Conservation (phyloP, 2,797 vertebrate genomes). For the Falco cherrug region DNA sequence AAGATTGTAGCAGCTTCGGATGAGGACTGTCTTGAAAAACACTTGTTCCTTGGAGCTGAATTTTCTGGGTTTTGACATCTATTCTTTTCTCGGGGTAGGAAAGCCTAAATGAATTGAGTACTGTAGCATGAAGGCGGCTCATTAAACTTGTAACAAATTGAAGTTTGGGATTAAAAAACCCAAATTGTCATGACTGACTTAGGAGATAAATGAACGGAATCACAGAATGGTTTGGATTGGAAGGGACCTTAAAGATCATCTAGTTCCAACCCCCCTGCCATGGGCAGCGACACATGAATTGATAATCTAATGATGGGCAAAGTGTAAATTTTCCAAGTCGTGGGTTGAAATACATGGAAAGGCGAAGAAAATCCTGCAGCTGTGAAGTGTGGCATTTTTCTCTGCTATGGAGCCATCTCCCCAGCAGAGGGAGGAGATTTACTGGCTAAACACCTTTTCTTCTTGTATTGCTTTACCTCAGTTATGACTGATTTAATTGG, state of each 20-base stretch:
- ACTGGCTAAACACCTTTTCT: neutral
- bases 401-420: neutral
- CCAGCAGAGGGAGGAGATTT: slow-evolving; percentile 55
- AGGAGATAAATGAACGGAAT: neutral
- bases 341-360: neutral
- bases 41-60: neutral
- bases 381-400: neutral
- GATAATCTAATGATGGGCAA: neutral
- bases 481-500: neutral
- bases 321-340: neutral
- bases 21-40: neutral
- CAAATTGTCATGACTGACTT: neutral
- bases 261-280: too few relatives aligned
- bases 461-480: neutral
- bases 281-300: too few relatives aligned
- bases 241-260: too few relatives aligned
- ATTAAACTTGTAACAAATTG: neutral
- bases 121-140: neutral
- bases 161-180: neutral
- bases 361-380: neutral
- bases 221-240: too few relatives aligned
- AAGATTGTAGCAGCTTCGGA: neutral
- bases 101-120: neutral
- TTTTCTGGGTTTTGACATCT: neutral
- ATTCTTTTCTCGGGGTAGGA: neutral